Evolutionary conservation across 2,888 invertebrate genomes (phyloP).

Genomic region (Bellardia bayeri): DNA sequence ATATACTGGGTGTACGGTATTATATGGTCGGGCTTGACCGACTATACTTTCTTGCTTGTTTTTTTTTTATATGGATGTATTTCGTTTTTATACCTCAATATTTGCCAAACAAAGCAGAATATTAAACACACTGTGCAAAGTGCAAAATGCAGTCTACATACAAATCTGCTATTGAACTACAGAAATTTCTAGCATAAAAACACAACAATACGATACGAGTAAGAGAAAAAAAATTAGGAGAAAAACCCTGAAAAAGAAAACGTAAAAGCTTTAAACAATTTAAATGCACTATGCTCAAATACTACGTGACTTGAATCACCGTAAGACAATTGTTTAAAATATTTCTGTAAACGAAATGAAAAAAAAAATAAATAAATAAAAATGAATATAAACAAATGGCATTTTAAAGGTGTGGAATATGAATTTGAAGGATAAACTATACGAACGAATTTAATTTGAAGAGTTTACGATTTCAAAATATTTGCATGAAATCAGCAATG

Average conservation of each 20-base stretch:
- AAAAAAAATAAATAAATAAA: background rate
- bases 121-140: slow-evolving; percentile 72
- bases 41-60: too few relatives aligned
- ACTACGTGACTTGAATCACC: slow-evolving; percentile 73
- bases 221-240: slow-evolving; percentile 37
- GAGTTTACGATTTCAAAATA: background rate
- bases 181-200: slow-evolving; percentile 24
- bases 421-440: background rate
- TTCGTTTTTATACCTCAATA: slow-evolving; percentile 65
- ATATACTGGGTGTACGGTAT: too few relatives aligned
- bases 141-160: slow-evolving; percentile 73
- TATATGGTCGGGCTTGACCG: too few relatives aligned
- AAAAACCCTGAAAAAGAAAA: slow-evolving; percentile 52
- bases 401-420: slow-evolving; percentile 8
- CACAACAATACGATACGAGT: slow-evolving; percentile 40
- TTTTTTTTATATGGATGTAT: slow-evolving; percentile 14
- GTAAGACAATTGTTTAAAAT: slow-evolving; percentile 55
- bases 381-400: slow-evolving; percentile 37
- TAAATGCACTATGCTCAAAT: slow-evolving; percentile 74
- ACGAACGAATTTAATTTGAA: background rate
- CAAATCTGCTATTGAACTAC: slow-evolving; percentile 70
- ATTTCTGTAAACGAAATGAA: slow-evolving; percentile 9
- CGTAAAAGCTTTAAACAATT: slow-evolving; percentile 72
- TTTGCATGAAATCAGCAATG: background rate
- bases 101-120: slow-evolving; percentile 73